Conservation (phyloP, 2,888 invertebrate genomes). For the Conops quadrifasciatus region DNA sequence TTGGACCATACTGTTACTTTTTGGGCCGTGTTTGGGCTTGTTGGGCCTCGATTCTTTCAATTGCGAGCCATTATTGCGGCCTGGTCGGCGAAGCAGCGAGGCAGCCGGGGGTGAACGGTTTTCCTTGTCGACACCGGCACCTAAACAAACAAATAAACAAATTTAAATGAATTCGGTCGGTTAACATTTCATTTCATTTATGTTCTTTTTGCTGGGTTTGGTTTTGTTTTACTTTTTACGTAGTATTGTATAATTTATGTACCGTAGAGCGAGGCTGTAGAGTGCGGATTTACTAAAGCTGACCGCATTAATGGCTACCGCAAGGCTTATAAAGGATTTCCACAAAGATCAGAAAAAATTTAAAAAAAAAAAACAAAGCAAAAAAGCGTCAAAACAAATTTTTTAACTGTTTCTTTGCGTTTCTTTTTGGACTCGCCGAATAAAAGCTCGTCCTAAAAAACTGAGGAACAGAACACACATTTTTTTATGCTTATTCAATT, state of each 20-base stretch:
- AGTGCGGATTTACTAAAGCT: constrained; percentile 13
- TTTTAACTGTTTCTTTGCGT: not conserved
- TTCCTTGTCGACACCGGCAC: constrained; percentile 42
- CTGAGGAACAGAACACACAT: no score
- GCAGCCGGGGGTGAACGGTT: constrained; percentile 24
- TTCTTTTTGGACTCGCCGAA: not conserved
- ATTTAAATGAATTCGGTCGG: constrained; percentile 30
- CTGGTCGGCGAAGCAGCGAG: constrained; percentile 5
- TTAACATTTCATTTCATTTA: not conserved
- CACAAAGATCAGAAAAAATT: not conserved
- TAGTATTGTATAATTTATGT: constrained; percentile 14
- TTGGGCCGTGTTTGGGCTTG: constrained; percentile 23
- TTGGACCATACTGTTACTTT: constrained; percentile 36
- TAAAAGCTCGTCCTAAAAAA: no score
- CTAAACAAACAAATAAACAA: constrained; percentile 28
- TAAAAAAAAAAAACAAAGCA: not conserved
- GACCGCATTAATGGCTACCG: not conserved
- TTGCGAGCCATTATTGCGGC: constrained; percentile 11
- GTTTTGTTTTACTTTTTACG: not conserved
- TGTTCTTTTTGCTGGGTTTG: not conserved
- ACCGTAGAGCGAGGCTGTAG: not conserved
- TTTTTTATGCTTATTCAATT: no score
- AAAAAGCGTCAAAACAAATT: not conserved
- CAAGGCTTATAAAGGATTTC: not conserved
- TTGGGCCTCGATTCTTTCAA: constrained; percentile 15